Conservation (phyloP, 2,113 vertebrate genomes). For the Delphinapterus leucas region DNA sequence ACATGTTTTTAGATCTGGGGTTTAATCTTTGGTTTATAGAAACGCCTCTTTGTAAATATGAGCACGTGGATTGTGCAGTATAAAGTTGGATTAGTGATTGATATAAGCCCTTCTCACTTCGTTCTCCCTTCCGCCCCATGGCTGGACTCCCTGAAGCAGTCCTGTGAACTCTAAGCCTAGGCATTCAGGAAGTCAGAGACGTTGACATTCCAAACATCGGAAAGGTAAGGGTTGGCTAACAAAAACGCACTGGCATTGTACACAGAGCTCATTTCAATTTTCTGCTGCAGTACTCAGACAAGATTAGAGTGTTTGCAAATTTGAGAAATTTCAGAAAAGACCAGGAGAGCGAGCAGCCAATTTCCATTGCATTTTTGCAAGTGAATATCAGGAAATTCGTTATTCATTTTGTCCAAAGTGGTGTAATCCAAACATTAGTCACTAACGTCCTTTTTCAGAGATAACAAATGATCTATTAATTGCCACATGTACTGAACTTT, state of each 20-base stretch:
- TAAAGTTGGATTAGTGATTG: neutral
- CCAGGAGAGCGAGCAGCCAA: neutral
- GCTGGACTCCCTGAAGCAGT: neutral
- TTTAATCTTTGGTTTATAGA: neutral
- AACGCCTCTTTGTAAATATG: neutral
- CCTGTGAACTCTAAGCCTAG: neutral
- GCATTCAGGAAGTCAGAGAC: neutral
- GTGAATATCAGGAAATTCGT: slow-evolving; percentile 65
- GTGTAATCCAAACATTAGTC: slow-evolving; percentile 70
- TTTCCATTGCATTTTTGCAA: slow-evolving; percentile 48
- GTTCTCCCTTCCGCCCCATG: rapidly evolving
- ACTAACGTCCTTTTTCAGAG: slow-evolving; percentile 43
- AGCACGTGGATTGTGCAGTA: neutral
- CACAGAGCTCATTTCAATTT: slow-evolving; percentile 30
- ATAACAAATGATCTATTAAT: slow-evolving; percentile 58
- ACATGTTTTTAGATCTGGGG: neutral
- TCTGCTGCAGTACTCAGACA: slow-evolving; percentile 29
- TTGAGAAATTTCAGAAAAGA: slow-evolving; percentile 39
- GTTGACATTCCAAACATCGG: neutral
- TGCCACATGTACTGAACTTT: neutral
- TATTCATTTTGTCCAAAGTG: slow-evolving; percentile 67
- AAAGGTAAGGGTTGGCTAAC: neutral
- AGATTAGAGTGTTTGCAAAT: slow-evolving; percentile 10
- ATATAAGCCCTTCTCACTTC: rapidly evolving
- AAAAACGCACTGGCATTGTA: neutral